Base-by-base conservation (phyloP, 92 coral and sea anemone species). In the Palythoa grandis region DNA sequence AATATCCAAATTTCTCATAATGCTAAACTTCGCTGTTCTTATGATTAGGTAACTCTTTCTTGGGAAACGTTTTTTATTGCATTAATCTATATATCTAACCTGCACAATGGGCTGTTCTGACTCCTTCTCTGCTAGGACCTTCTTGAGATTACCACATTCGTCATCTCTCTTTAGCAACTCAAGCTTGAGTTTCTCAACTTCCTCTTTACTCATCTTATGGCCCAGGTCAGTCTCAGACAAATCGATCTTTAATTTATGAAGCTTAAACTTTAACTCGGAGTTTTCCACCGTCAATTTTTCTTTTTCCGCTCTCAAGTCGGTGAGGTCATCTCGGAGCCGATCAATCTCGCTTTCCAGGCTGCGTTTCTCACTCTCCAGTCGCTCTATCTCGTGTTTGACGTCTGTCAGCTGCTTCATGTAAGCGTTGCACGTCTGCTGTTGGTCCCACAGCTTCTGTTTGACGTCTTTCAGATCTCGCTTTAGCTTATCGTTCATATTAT, bases 401-500 rank as follows among this genome's bases (percentile, higher is more conserved):
- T 92, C 93, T 13, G 75, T 84, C 56, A 76, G 74, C 82, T 94
- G 95, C 82, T 92, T 89, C 61, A 70, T 67, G 19, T 90, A 77
- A 79, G 86, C 85, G 84, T 89, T 86, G 72, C 93, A 86, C 11
- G 95, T 48, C 39, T 91, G 91, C 50, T 87, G 89, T 29, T 91
- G 86, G 72, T 92, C 94, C 91, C 89, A 88, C n/a, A 91, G 87
- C 40, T 88, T 92, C 80, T 87, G 93, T 85, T 94, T 92, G 10
- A 92, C 75, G 2, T 92, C 88, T 15, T 88, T 83, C 50, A 94
- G 67, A 52, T 94, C 95, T 56, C 89, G 87, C 54, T 94, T 94
- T 61, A 94, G 88, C 24, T 87, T 94, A 78, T 94, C 98, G 74
- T 94, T 94, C 86, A 94, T 83, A 82, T 88, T 92, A 78, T 91